phyloP scores from a whole-genome alignment of 2,113 vertebrate genomes.

The Hemiprocne comata region DNA sequence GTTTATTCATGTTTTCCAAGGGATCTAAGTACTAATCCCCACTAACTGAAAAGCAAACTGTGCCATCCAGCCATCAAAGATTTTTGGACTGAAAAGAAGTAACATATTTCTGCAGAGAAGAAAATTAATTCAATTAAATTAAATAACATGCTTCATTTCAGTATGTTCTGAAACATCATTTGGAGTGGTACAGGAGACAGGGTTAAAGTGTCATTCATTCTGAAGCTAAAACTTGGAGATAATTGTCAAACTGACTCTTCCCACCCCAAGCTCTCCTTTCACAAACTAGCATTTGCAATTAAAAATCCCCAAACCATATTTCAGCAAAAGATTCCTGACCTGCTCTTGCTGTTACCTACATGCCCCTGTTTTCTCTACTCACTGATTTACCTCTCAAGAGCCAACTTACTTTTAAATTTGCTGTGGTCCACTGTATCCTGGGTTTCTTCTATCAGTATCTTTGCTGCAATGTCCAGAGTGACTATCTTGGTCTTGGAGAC shows the following conservation, averaged over 20 bases:
- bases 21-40: background rate
- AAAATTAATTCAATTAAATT: background rate
- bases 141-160: background rate
- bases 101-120: background rate
- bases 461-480: constrained; percentile 89
- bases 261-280: background rate
- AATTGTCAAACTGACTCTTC: background rate
- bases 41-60: background rate
- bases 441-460: constrained; percentile 91
- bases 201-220: background rate
- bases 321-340: background rate
- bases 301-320: background rate
- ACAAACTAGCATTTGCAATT: background rate
- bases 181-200: background rate
- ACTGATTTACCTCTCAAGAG: background rate
- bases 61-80: background rate
- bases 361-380: background rate
- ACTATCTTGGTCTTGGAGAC: constrained; percentile 91
- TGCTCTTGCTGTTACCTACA: background rate
- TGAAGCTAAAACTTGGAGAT: background rate
- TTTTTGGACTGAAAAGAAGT: background rate
- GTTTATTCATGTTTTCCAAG: background rate
- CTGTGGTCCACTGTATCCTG: constrained; percentile 87
- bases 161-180: background rate
- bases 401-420: constrained; percentile 94